Evolutionary conservation across 2,888 invertebrate genomes (phyloP).

Genomic region (Hypomecis punctinalis): DNA sequence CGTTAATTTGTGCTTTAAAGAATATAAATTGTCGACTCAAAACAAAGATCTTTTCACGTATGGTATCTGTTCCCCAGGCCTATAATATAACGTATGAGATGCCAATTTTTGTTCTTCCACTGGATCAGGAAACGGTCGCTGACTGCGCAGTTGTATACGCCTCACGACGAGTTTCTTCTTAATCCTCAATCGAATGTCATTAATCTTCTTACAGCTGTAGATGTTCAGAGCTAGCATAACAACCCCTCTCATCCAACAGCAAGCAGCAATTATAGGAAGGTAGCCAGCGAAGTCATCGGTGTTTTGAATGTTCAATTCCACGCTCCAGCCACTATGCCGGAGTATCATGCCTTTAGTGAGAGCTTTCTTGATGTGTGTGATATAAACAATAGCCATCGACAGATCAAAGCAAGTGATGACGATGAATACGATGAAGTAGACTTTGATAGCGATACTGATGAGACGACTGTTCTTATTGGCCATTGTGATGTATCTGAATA

Average conservation of each 20-base stretch:
- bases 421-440: conserved; percentile 54
- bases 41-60: conserved; percentile 19
- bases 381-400: conserved; percentile 71
- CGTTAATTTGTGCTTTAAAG: too few species aligned
- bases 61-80: conserved; percentile 56
- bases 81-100: conserved; percentile 53
- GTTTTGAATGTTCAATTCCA: conserved; percentile 54
- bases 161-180: conserved; percentile 54
- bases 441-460: conserved; percentile 49
- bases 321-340: conserved; percentile 72
- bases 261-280: conserved; percentile 64
- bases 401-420: conserved; percentile 61
- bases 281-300: conserved; percentile 70
- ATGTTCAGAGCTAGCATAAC: conserved; percentile 61
- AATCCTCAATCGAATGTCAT: conserved; percentile 49
- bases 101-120: conserved; percentile 35
- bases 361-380: conserved; percentile 71
- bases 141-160: conserved; percentile 44
- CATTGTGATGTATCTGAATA: conserved; percentile 45
- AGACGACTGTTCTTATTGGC: conserved; percentile 37
- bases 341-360: conserved; percentile 56
- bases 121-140: conserved; percentile 62
- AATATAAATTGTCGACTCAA: too few species aligned
- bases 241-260: conserved; percentile 66
- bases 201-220: conserved; percentile 57